Evolutionary conservation across 2,888 invertebrate genomes (phyloP).

Genomic region (Diaphora mendica): DNA sequence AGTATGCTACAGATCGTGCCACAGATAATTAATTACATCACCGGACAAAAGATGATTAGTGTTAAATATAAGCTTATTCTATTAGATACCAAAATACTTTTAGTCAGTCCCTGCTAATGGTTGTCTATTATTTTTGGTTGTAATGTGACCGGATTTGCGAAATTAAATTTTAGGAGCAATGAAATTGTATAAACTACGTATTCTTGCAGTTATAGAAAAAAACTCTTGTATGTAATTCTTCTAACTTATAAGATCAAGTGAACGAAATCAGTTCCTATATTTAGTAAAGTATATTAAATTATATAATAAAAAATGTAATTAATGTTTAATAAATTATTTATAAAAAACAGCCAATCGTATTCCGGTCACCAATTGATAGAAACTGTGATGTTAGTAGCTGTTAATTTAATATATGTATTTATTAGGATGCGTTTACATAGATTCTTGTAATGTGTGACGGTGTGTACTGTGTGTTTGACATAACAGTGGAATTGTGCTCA

Average conservation of each 20-base stretch:
- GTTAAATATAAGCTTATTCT: neutral
- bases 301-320: neutral
- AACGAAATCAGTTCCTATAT: conserved; percentile 12
- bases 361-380: conserved; percentile 62
- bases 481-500: conserved; percentile 81
- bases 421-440: conserved; percentile 63
- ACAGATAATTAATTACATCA: conserved; percentile 7
- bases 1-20: neutral
- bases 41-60: neutral
- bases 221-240: neutral
- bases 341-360: conserved; percentile 34
- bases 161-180: neutral
- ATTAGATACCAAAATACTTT: conserved; percentile 10
- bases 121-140: conserved; percentile 52
- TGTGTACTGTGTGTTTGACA: conserved; percentile 62
- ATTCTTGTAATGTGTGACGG: conserved; percentile 51
- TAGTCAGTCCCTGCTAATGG: conserved; percentile 54
- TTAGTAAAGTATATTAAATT: conserved; percentile 1
- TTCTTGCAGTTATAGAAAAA: neutral
- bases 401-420: conserved; percentile 64
- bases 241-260: neutral
- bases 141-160: conserved; percentile 38
- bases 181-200: neutral
- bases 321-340: conserved; percentile 12
- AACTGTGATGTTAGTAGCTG: conserved; percentile 75